phyloP scores from a whole-genome alignment of 2,797 vertebrate species.

The Hyperoplus immaculatus region DNA sequence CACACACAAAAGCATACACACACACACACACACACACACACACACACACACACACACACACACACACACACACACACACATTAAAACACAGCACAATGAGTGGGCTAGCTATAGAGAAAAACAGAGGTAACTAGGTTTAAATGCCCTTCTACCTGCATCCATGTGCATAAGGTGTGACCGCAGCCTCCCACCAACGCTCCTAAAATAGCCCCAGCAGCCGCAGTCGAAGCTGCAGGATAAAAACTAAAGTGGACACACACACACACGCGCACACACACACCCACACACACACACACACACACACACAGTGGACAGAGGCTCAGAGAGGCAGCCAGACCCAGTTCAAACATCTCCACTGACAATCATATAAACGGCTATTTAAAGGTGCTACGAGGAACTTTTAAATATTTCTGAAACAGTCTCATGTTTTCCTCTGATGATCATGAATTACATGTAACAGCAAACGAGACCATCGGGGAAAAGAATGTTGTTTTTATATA shows the following conservation, averaged over 20 bases:
- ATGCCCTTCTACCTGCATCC: constrained; percentile 78
- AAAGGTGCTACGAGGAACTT: not conserved
- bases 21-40: too few species aligned
- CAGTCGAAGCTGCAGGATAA: constrained; percentile 66
- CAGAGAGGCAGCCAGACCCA: constrained; percentile 68
- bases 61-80: too few species aligned
- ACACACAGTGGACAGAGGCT: constrained; percentile 67
- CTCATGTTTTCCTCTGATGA: too few species aligned
- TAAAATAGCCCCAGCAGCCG: constrained; percentile 81
- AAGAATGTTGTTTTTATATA: too few species aligned
- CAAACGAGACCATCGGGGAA: too few species aligned
- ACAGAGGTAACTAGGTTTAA: constrained; percentile 48
- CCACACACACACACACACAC: too few species aligned
- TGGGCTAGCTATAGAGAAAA: not conserved
- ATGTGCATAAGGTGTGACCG: constrained; percentile 81
- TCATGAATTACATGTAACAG: too few species aligned
- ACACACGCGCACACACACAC: too few species aligned
- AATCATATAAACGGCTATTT: constrained; percentile 63
- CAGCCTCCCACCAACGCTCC: constrained; percentile 81
- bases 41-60: too few species aligned
- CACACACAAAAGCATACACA: too few species aligned
- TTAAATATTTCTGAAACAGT: too few species aligned
- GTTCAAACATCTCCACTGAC: constrained; percentile 72
- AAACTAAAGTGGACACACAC: constrained; percentile 1
- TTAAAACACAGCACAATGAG: not conserved